Conservation (phyloP, 2,797 vertebrate genomes). For the Lophura swinhoii region DNA sequence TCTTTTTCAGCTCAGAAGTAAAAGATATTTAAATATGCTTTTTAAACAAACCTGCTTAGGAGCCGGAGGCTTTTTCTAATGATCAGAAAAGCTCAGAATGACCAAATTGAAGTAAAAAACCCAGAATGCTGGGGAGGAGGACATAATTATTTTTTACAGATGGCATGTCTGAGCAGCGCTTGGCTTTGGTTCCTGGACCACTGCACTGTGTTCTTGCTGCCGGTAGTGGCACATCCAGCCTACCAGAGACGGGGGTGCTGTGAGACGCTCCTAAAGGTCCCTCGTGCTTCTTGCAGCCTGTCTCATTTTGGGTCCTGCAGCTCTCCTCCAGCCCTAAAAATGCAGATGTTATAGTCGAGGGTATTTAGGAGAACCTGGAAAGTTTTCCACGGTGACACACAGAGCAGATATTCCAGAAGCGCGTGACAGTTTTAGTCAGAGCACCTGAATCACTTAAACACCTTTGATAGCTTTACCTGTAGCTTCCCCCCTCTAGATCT, state of each 20-base stretch:
- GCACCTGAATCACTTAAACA: not conserved
- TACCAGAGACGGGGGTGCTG: not conserved
- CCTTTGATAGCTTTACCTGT: not conserved
- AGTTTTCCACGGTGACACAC: not conserved
- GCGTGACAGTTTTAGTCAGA: not conserved
- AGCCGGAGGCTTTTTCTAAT: constrained; percentile 3
- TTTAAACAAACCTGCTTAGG: constrained; percentile 14
- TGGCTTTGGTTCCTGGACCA: constrained; percentile 65
- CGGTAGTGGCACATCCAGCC: constrained; percentile 4
- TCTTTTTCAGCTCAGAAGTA: constrained; percentile 55
- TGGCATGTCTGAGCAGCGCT: constrained; percentile 42
- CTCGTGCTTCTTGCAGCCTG: not conserved
- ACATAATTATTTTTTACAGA: constrained; percentile 67
- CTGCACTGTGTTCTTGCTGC: constrained; percentile 35
- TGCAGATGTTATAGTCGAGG: not conserved
- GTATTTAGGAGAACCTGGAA: not conserved
- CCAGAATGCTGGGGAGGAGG: constrained; percentile 34
- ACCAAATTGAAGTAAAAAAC: constrained; percentile 52
- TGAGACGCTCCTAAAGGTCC: not conserved
- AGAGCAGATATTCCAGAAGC: not conserved
- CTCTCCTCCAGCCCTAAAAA: not conserved
- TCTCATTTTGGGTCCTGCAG: not conserved
- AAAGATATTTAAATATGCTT: constrained; percentile 25
- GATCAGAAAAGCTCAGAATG: constrained; percentile 26
- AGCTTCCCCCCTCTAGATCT: not conserved